These are phyloP conservation scores for Ennomos quercinarius DNA, from an alignment of 2,888 invertebrate genomes.

Conservation along the genomic window DNA sequence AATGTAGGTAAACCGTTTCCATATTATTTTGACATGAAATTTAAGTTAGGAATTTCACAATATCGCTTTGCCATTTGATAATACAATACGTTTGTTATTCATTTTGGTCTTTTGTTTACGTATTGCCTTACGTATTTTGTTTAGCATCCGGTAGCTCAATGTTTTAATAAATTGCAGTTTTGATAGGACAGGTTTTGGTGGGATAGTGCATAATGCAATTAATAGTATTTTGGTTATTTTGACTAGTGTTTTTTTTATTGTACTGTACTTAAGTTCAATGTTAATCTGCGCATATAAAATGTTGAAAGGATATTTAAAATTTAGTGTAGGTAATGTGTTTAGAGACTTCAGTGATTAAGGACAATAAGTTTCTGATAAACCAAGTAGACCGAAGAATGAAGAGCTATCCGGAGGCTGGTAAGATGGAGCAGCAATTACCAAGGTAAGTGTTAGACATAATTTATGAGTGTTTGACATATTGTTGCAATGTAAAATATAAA, in stretches of 20 bases:
- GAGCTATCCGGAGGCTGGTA: slow-evolving; percentile 4
- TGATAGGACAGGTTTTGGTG: slow-evolving; percentile 60
- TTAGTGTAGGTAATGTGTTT: slow-evolving; percentile 1
- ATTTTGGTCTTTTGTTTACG: slow-evolving; percentile 56
- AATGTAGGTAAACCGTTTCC: slow-evolving; percentile 70
- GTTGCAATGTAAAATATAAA: neutral
- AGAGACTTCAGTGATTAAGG: slow-evolving; percentile 21
- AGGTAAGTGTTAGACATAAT: slow-evolving; percentile 12
- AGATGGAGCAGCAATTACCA: slow-evolving; percentile 4
- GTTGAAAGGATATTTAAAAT: neutral
- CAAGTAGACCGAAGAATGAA: slow-evolving; percentile 1
- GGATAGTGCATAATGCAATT: slow-evolving; percentile 18
- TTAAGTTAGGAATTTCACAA: slow-evolving; percentile 54
- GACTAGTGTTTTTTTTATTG: slow-evolving; percentile 3
- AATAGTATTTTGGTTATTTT: slow-evolving; percentile 16
- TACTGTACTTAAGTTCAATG: neutral
- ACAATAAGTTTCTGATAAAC: slow-evolving; percentile 14
- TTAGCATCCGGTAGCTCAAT: slow-evolving; percentile 33
- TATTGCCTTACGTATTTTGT: slow-evolving; percentile 42
- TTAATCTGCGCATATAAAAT: neutral
- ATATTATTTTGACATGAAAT: slow-evolving; percentile 54
- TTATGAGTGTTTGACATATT: neutral
- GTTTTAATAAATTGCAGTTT: slow-evolving; percentile 49
- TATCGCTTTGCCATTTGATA: slow-evolving; percentile 51
- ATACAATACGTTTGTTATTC: slow-evolving; percentile 48